Percentiles rank a stretch among this genome's conserved stretches.
phyloP scores from a whole-genome alignment of 2,113 vertebrate genomes.

The Oceanodroma tethys region DNA sequence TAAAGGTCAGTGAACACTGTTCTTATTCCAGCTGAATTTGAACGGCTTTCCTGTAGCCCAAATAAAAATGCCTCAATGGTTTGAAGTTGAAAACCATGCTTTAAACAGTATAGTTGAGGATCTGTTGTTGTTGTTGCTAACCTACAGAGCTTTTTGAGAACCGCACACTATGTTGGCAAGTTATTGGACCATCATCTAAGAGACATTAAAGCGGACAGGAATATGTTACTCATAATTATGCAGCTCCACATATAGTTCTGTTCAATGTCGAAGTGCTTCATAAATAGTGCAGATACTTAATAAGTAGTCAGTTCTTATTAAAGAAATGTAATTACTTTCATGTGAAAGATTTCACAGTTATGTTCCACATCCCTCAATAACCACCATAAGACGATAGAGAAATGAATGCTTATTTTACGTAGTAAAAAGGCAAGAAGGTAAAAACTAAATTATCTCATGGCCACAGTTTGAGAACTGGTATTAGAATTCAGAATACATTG shows the following conservation, averaged over 20 bases:
- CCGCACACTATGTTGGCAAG: neutral
- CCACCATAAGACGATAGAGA: neutral
- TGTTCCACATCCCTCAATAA: neutral
- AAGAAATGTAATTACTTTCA: neutral
- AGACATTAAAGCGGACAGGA: neutral
- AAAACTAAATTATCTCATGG: neutral
- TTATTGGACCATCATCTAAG: neutral
- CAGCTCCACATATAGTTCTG: neutral
- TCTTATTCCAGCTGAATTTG: constrained; percentile 49
- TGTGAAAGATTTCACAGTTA: neutral
- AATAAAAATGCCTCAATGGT: neutral
- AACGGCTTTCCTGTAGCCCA: constrained; percentile 22
- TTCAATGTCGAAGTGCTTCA: neutral
- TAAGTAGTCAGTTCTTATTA: neutral
- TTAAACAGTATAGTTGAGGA: neutral
- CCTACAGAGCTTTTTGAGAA: neutral
- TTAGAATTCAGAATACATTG: neutral
- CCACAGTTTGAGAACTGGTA: neutral
- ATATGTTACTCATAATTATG: neutral
- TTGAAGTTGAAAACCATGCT: neutral
- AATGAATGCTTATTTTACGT: neutral
- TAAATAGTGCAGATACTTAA: neutral
- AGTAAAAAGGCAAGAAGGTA: neutral
- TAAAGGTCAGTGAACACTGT: constrained; percentile 43
- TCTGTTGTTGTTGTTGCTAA: neutral